These are phyloP conservation scores for Lordiphosa clarofinis DNA, from an alignment of 1,140 invertebrate species.

Conservation along the genomic window DNA sequence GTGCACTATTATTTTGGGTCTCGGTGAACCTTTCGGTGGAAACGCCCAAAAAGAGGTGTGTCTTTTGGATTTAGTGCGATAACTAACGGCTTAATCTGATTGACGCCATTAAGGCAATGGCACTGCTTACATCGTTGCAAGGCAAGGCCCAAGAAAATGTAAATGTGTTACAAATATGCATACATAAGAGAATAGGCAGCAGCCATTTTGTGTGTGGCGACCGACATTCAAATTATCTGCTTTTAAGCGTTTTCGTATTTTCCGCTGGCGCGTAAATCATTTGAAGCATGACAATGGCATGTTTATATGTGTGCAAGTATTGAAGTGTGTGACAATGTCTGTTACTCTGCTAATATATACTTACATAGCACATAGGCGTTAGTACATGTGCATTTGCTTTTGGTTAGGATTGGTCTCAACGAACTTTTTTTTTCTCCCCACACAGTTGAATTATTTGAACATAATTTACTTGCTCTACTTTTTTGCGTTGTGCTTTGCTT, in stretches of 20 bases:
- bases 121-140: too few relatives aligned
- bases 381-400: background rate
- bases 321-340: slow-evolving; percentile 2
- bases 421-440: slow-evolving; percentile 25
- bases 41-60: too few relatives aligned
- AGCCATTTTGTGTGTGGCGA: slow-evolving; percentile 27
- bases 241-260: slow-evolving; percentile 34
- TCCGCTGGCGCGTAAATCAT: slow-evolving; percentile 39
- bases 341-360: background rate
- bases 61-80: too few relatives aligned
- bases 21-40: too few relatives aligned
- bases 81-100: too few relatives aligned
- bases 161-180: background rate
- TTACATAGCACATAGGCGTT: too few relatives aligned
- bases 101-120: too few relatives aligned
- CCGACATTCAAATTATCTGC: slow-evolving; percentile 47
- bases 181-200: slow-evolving; percentile 1
- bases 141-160: too few relatives aligned
- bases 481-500: background rate
- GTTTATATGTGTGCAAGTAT: background rate
- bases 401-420: slow-evolving; percentile 7
- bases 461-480: slow-evolving; percentile 34
- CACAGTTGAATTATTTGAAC: slow-evolving; percentile 22
- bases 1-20: too few relatives aligned
- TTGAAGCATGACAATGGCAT: slow-evolving; percentile 31